These are phyloP conservation scores for Aurelia aurita complex sp. Pacific DNA, from an alignment of 30 jellyfish, hydroid and myxozoan species.

Conservation along the genomic window DNA sequence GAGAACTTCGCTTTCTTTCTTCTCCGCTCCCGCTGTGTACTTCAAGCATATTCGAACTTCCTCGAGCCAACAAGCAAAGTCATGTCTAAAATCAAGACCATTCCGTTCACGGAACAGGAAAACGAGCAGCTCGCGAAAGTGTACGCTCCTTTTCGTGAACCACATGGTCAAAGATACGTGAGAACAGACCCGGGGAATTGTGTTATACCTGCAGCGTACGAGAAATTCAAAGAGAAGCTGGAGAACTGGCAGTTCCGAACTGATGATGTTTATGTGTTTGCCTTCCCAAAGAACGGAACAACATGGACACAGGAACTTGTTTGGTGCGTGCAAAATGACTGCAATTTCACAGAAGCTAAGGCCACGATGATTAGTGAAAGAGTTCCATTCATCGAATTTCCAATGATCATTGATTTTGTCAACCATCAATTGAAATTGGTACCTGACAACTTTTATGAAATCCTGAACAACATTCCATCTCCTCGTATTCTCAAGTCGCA, in stretches of 20 bases:
- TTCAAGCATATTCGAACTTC: neutral
- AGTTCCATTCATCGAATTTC: constrained; percentile 4
- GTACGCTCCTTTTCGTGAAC: neutral
- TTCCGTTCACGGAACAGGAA: neutral
- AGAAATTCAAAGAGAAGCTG: constrained; percentile 15
- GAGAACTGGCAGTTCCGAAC: constrained; percentile 18
- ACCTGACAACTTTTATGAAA: neutral
- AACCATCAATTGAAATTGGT: neutral
- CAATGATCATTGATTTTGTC: neutral
- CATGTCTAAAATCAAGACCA: neutral
- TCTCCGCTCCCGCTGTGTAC: too few relatives aligned
- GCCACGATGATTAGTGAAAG: neutral
- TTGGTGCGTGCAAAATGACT: constrained; percentile 19
- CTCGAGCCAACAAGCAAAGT: neutral
- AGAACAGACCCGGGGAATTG: constrained; percentile 46
- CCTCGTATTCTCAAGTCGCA: constrained; percentile 14
- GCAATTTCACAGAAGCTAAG: neutral
- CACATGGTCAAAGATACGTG: neutral
- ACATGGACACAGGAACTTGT: constrained; percentile 45
- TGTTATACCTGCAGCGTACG: constrained; percentile 39
- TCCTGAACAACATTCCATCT: neutral
- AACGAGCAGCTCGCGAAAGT: neutral
- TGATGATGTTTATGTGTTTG: constrained; percentile 25
- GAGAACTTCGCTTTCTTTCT: too few relatives aligned
- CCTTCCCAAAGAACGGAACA: constrained; percentile 50